These are phyloP conservation scores for Temnothorax unifasciatus DNA, from an alignment of 2,888 invertebrate genomes.

Conservation along the genomic window DNA sequence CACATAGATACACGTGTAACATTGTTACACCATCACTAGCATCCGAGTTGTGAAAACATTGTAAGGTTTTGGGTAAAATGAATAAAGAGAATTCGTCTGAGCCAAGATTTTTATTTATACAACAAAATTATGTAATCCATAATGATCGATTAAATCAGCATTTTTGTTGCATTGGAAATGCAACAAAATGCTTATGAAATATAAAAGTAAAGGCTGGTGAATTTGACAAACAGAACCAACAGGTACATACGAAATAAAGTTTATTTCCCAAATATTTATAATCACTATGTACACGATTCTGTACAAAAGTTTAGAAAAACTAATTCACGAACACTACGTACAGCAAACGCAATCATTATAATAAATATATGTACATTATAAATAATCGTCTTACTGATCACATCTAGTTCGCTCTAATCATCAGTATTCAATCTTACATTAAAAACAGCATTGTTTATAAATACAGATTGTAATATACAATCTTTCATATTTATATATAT, in stretches of 20 bases:
- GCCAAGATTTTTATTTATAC: background rate
- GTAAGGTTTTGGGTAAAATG: constrained; percentile 46
- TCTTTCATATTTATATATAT: constrained; percentile 66
- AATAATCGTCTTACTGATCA: constrained; percentile 58
- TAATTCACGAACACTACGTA: constrained; percentile 74
- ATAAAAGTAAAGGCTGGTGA: background rate
- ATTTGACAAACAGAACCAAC: constrained; percentile 18
- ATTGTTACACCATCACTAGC: constrained; percentile 27
- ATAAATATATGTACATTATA: constrained; percentile 78
- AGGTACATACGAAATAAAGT: constrained; percentile 76
- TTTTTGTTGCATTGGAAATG: background rate
- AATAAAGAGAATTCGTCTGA: constrained; percentile 39
- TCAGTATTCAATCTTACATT: constrained; percentile 50
- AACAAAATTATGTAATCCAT: background rate
- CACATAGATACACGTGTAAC: constrained; percentile 17
- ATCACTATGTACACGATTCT: constrained; percentile 78
- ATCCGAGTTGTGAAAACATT: constrained; percentile 39
- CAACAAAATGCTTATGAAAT: background rate
- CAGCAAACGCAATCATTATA: constrained; percentile 69
- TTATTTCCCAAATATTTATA: constrained; percentile 76
- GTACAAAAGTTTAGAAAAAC: constrained; percentile 83
- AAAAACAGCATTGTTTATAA: constrained; percentile 67
- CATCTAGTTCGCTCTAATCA: constrained; percentile 53
- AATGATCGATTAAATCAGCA: background rate
- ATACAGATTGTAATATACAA: constrained; percentile 76